A percentile compares a stretch with the other conserved stretches of the same genome.
Evolutionary conservation across 2,888 invertebrate species (phyloP).

Genomic region (Lycaena phlaeas): DNA sequence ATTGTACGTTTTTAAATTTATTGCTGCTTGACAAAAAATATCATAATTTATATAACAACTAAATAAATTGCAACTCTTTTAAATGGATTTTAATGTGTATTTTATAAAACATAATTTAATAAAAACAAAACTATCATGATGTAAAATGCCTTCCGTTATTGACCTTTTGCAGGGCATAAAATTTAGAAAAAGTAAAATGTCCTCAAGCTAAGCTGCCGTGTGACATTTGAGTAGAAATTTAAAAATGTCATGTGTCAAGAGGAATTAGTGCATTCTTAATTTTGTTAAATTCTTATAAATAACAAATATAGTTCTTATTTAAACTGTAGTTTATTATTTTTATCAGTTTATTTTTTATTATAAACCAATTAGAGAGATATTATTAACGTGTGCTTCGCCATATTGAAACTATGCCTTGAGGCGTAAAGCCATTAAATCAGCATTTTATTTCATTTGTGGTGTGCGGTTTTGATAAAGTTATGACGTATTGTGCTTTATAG

Average conservation of each 20-base stretch:
- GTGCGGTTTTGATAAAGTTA: slow-evolving; percentile 26
- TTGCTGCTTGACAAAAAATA: no score
- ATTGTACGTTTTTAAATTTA: no score
- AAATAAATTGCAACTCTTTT: no score
- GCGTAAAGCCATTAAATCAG: slow-evolving; percentile 29
- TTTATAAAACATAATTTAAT: no score
- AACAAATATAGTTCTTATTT: neutral
- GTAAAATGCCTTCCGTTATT: no score
- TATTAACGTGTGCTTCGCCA: slow-evolving; percentile 9
- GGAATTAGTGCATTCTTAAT: neutral
- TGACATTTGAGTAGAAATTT: no score
- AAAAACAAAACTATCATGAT: no score
- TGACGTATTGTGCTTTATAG: slow-evolving; percentile 34
- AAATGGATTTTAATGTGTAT: no score
- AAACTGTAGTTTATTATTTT: neutral
- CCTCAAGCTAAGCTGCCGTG: no score
- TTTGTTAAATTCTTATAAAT: neutral
- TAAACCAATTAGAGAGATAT: neutral
- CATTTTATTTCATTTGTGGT: slow-evolving; percentile 25
- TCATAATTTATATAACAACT: no score
- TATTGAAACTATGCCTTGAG: slow-evolving; percentile 21
- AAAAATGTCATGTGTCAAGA: slow-evolving; percentile 23
- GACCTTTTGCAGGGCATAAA: no score
- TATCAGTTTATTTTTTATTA: neutral
- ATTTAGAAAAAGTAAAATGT: no score